phyloP scores from a whole-genome alignment of 2,113 vertebrate species.

The Syngnathoides biaculeatus region DNA sequence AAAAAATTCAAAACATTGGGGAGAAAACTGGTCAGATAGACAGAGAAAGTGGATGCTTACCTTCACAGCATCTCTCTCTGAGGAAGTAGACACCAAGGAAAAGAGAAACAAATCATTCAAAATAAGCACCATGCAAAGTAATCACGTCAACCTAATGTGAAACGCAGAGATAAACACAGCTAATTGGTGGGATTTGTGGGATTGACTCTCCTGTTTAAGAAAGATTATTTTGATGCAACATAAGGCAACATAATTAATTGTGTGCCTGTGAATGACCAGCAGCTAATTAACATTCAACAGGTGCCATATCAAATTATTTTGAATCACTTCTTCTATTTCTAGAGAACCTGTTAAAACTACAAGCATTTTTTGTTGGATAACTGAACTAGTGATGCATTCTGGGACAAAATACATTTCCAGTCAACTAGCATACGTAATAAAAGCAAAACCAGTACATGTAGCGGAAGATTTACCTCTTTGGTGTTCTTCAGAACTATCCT shows the following conservation, averaged over 20 bases:
- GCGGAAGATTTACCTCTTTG: slow-evolving; percentile 44
- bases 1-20: background rate
- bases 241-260: background rate
- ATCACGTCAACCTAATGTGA: background rate
- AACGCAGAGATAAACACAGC: background rate
- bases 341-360: background rate
- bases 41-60: slow-evolving; percentile 38
- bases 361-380: background rate
- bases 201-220: background rate
- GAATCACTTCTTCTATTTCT: background rate
- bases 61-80: slow-evolving; percentile 71
- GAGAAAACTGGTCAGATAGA: background rate
- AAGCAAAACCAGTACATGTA: background rate
- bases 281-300: background rate
- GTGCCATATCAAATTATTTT: background rate
- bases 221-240: background rate
- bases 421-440: background rate
- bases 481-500: slow-evolving; percentile 71
- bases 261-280: background rate
- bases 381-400: background rate
- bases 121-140: background rate
- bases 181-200: background rate
- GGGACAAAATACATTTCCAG: background rate
- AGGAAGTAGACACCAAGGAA: slow-evolving; percentile 10
- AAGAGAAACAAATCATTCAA: slow-evolving; percentile 11